Evolutionary conservation across 1,140 invertebrate genomes (phyloP).

Genomic region (Diplogasteroides magnus): DNA sequence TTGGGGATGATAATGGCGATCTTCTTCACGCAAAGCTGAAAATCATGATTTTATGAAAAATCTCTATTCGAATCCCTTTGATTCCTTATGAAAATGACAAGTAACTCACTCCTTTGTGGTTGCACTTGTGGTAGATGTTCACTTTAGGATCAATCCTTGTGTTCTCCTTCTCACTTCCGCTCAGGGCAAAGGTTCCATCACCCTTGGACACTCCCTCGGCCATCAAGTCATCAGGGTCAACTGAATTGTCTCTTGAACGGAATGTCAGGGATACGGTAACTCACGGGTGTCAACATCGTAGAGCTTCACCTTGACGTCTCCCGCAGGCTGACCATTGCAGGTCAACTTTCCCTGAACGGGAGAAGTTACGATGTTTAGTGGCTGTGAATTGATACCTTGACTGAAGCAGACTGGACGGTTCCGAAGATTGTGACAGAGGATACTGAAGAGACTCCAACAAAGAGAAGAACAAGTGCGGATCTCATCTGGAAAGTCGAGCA

Average conservation of each 20-base stretch:
- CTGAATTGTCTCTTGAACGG: slow-evolving; percentile 4
- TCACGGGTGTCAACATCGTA: slow-evolving; percentile 12
- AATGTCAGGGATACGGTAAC: not conserved
- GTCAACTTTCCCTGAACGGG: slow-evolving; percentile 6
- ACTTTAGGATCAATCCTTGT: slow-evolving; percentile 47
- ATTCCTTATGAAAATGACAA: not conserved
- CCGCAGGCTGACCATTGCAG: slow-evolving; percentile 23
- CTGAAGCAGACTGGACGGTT: not conserved
- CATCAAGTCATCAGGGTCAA: slow-evolving; percentile 44
- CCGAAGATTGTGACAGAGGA: not conserved
- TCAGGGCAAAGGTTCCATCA: slow-evolving; percentile 40
- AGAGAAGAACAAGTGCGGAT: not conserved
- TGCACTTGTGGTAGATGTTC: slow-evolving; percentile 47
- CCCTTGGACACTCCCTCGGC: slow-evolving; percentile 42
- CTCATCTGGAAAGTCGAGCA: too few species aligned
- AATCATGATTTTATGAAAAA: slow-evolving; percentile 21
- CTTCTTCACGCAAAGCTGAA: slow-evolving; percentile 1
- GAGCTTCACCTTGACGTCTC: slow-evolving; percentile 22
- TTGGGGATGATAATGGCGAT: slow-evolving; percentile 9
- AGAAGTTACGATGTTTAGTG: not conserved
- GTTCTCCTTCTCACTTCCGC: slow-evolving; percentile 44
- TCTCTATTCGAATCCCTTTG: not conserved
- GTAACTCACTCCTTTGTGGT: slow-evolving; percentile 31
- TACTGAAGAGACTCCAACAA: not conserved
- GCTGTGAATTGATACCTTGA: not conserved